Evolutionary conservation across 2,113 vertebrate genomes (phyloP).

Genomic region (Salminus brasiliensis): DNA sequence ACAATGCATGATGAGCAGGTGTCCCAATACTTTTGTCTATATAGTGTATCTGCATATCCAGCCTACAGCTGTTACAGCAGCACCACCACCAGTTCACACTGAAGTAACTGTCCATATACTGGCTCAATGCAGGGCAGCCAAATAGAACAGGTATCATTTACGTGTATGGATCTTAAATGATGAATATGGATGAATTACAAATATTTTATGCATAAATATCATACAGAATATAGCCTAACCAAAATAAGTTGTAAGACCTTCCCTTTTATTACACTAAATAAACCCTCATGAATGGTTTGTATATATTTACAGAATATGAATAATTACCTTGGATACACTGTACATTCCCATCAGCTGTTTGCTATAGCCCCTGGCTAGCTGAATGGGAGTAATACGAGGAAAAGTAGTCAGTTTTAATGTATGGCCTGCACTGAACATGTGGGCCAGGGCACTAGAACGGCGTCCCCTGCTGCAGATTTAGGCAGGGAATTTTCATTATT

Average conservation of each 20-base stretch:
- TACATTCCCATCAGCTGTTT: neutral
- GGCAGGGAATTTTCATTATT: constrained; percentile 47
- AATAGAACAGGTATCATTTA: too few relatives aligned
- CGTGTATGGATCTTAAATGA: too few relatives aligned
- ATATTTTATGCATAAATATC: too few relatives aligned
- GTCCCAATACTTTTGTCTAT: too few relatives aligned
- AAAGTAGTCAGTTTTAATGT: constrained; percentile 3
- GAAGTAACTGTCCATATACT: too few relatives aligned
- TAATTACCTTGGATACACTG: neutral
- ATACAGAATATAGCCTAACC: neutral
- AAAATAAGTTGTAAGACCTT: neutral
- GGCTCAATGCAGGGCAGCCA: too few relatives aligned
- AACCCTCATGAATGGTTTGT: neutral
- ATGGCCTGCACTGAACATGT: constrained; percentile 20
- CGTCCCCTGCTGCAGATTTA: constrained; percentile 33
- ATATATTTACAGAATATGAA: neutral
- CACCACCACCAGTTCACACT: too few relatives aligned
- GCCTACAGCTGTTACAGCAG: too few relatives aligned
- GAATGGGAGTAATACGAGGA: neutral
- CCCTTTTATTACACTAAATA: too few relatives aligned
- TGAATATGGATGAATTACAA: too few relatives aligned
- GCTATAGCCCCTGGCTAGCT: neutral
- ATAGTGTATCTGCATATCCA: too few relatives aligned
- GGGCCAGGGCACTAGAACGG: constrained; percentile 1
- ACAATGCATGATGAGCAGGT: too few relatives aligned